These are phyloP conservation scores for Macrocentrus cingulum DNA, from an alignment of 1,140 invertebrate species.

Conservation along the genomic window DNA sequence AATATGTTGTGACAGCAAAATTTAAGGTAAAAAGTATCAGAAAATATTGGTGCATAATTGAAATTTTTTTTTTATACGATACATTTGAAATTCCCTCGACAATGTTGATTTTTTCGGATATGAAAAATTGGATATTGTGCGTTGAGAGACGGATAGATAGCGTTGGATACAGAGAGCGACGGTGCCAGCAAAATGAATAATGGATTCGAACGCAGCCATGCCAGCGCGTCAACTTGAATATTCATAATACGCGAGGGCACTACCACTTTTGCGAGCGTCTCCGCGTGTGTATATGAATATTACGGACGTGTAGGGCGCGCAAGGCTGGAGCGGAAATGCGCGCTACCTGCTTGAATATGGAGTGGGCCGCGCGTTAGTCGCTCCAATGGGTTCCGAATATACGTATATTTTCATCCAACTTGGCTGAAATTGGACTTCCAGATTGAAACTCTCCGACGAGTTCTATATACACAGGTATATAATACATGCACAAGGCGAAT, in stretches of 20 bases:
- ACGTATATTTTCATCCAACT: conserved; percentile 35
- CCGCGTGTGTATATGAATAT: not conserved
- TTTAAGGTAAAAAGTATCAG: too few relatives aligned
- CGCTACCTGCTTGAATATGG: conserved; percentile 35
- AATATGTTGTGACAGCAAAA: too few relatives aligned
- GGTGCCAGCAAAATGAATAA: conserved; percentile 52
- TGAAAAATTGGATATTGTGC: not conserved
- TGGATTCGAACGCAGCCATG: conserved; percentile 53
- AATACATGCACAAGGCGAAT: not conserved
- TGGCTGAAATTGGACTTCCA: conserved; percentile 35
- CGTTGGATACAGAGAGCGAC: conserved; percentile 24
- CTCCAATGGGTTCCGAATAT: conserved; percentile 30
- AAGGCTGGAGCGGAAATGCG: too few relatives aligned
- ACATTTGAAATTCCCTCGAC: too few relatives aligned
- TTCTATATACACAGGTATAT: not conserved
- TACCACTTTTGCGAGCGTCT: not conserved
- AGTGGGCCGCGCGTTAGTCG: conserved; percentile 30
- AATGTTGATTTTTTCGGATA: too few relatives aligned
- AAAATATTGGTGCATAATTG: too few relatives aligned
- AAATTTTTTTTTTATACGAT: too few relatives aligned
- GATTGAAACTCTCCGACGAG: conserved; percentile 33
- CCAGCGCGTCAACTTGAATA: conserved; percentile 49
- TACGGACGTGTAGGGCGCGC: too few relatives aligned
- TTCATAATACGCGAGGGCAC: conserved; percentile 43
- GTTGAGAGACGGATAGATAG: not conserved